Conservation (phyloP, 2,797 vertebrate genomes). For the Sebastiscus tertius region DNA sequence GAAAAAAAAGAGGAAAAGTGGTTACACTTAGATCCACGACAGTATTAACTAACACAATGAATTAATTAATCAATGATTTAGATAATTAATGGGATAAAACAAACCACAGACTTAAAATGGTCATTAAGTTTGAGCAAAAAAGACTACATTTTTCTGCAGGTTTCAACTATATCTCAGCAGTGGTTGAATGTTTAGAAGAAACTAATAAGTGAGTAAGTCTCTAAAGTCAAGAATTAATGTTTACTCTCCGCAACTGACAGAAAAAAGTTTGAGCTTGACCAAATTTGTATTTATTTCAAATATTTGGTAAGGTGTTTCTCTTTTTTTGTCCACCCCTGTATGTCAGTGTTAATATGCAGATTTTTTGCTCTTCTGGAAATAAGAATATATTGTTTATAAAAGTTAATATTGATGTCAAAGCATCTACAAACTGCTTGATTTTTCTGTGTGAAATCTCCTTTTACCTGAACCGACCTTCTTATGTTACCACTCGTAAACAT, state of each 20-base stretch:
- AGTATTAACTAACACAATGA: neutral
- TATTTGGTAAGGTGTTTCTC: neutral
- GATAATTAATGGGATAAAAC: neutral
- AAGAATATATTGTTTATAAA: neutral
- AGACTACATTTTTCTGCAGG: neutral
- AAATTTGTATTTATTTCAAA: neutral
- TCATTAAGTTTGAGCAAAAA: neutral
- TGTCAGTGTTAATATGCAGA: neutral
- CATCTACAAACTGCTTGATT: neutral
- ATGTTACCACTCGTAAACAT: neutral
- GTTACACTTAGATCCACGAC: neutral
- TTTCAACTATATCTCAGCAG: neutral
- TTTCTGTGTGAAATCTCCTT: neutral
- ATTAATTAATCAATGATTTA: neutral
- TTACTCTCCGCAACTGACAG: neutral
- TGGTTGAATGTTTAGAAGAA: neutral
- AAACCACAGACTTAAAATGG: neutral
- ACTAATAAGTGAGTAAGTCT: neutral
- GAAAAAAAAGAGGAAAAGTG: neutral
- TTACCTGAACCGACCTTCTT: neutral
- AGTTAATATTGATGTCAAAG: neutral
- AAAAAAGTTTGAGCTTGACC: neutral
- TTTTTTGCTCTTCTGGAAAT: neutral
- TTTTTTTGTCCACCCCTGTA: neutral
- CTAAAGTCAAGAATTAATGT: neutral